Conservation (phyloP, 2,888 invertebrate species). For the Chromoteleia sp. region DNA sequence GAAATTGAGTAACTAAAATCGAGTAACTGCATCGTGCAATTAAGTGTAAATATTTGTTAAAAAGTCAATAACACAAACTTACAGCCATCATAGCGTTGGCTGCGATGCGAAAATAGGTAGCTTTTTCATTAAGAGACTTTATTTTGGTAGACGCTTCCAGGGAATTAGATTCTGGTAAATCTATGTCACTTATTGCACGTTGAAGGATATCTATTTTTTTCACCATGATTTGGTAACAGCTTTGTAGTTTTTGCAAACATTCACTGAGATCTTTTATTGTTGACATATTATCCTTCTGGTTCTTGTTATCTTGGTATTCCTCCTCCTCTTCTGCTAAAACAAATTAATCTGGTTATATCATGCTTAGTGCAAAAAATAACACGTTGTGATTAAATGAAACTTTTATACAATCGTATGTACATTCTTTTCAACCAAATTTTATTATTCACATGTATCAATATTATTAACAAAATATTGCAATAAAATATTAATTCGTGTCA, state of each 20-base stretch:
- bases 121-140: conserved; percentile 96
- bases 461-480: too few relatives aligned
- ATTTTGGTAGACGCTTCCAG: conserved; percentile 90
- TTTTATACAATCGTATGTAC: background rate
- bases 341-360: conserved; percentile 59
- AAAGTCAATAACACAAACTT: conserved; percentile 75
- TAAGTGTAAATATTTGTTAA: too few relatives aligned
- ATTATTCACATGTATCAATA: too few relatives aligned
- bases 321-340: conserved; percentile 85
- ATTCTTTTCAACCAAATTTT: too few relatives aligned
- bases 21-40: too few relatives aligned
- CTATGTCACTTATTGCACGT: conserved; percentile 91
- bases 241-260: conserved; percentile 95
- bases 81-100: conserved; percentile 99
- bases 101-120: conserved; percentile 97
- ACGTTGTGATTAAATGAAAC: background rate
- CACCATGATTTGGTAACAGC: conserved; percentile 95
- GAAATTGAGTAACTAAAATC: too few relatives aligned
- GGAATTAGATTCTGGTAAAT: conserved; percentile 86
- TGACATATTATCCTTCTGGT: conserved; percentile 86
- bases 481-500: too few relatives aligned
- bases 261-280: conserved; percentile 90
- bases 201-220: conserved; percentile 95
- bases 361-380: background rate
- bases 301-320: conserved; percentile 82